Percentiles rank a stretch among this genome's conserved stretches.
Evolutionary conservation across 2,888 invertebrate species (phyloP).

Genomic region (Microctonus aethiopoides): DNA sequence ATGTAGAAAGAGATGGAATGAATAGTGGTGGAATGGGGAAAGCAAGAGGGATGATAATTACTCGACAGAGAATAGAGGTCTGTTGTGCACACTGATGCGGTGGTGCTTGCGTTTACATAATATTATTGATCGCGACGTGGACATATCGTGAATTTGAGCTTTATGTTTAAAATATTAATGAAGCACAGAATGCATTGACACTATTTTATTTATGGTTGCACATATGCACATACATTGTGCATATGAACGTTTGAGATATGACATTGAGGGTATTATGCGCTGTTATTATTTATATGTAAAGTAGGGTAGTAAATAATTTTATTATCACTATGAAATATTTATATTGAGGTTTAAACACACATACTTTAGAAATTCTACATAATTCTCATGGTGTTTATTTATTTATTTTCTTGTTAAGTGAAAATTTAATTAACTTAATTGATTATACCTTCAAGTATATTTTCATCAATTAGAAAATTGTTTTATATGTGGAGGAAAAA

Average conservation of each 20-base stretch:
- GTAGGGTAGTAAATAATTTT: background rate
- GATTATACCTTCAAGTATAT: too few species aligned
- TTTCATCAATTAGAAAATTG: too few species aligned
- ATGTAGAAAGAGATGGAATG: background rate
- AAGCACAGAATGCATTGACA: slow-evolving; percentile 10
- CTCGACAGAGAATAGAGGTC: background rate
- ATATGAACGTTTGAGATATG: too few species aligned
- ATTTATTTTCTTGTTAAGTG: too few species aligned
- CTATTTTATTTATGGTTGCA: slow-evolving; percentile 5
- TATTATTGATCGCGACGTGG: slow-evolving; percentile 18
- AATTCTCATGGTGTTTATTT: too few species aligned
- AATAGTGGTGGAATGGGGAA: too few species aligned
- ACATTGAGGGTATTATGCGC: background rate
- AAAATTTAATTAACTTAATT: too few species aligned
- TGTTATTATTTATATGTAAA: background rate
- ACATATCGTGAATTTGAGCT: slow-evolving; percentile 4
- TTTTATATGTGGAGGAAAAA: too few species aligned
- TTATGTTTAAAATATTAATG: slow-evolving; percentile 17
- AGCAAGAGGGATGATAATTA: slow-evolving; percentile 23
- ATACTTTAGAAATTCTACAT: too few species aligned
- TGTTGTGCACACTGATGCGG: background rate
- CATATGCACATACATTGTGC: too few species aligned
- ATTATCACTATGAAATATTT: background rate
- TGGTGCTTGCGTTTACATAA: background rate
- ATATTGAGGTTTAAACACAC: background rate